phyloP scores from a whole-genome alignment of 2,113 vertebrate genomes.

The Campylomormyrus tamandua region DNA sequence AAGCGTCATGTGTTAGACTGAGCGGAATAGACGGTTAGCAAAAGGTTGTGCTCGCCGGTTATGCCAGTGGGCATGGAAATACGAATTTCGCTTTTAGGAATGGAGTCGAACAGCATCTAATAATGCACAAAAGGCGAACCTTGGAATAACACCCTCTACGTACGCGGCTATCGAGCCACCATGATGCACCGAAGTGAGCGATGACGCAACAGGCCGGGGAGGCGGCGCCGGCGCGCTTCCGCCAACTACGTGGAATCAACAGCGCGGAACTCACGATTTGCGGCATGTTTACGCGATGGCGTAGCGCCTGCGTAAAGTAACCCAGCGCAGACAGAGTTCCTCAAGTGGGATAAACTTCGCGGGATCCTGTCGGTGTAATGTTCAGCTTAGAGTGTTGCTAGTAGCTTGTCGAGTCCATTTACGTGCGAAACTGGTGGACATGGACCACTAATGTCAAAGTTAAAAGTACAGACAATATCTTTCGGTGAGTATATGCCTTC shows the following conservation, averaged over 20 bases:
- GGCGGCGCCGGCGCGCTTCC: background rate
- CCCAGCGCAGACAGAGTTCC: background rate
- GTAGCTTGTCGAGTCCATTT: background rate
- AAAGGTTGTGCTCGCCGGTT: background rate
- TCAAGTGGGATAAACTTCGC: background rate
- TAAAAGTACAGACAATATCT: background rate
- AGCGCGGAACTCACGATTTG: background rate
- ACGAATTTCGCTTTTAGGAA: background rate
- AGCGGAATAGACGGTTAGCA: background rate
- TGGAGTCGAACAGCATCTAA: background rate
- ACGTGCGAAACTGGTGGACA: background rate
- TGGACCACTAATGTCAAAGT: background rate
- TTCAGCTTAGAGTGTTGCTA: background rate
- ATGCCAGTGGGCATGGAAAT: background rate
- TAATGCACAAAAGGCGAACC: background rate
- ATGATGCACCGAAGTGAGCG: background rate
- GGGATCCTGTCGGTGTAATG: background rate
- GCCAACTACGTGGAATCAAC: background rate
- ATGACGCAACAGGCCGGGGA: background rate
- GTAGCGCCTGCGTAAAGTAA: background rate
- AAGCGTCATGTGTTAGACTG: background rate
- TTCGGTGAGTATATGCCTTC: background rate
- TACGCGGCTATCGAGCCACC: background rate
- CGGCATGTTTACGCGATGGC: background rate
- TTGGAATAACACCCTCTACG: background rate